Percentiles rank a stretch among this genome's conserved stretches.
Evolutionary conservation across 2,113 vertebrate species (phyloP).

Genomic region (human (Homo sapiens)): DNA sequence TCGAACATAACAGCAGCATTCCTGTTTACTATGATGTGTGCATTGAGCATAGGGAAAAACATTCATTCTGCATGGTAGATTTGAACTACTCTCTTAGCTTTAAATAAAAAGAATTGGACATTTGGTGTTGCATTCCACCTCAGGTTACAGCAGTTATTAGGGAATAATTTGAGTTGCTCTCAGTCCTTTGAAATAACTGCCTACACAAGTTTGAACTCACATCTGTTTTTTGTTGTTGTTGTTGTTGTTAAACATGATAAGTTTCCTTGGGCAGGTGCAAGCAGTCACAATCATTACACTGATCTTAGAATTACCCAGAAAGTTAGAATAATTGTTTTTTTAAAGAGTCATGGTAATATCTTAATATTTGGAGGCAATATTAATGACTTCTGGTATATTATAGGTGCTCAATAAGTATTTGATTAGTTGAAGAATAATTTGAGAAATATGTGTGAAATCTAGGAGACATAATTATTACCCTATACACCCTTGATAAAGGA

Average conservation of each 20-base stretch:
- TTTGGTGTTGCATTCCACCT: not conserved
- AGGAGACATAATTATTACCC: not conserved
- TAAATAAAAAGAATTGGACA: not conserved
- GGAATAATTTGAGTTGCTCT: not conserved
- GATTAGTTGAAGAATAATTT: not conserved
- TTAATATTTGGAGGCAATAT: not conserved
- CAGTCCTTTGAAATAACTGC: not conserved
- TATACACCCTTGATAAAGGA: not conserved
- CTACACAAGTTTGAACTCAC: not conserved
- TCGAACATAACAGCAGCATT: not conserved
- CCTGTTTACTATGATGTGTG: not conserved
- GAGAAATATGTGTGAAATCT: not conserved
- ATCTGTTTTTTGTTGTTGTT: not conserved
- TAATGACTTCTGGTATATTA: not conserved
- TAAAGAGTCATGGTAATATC: not conserved
- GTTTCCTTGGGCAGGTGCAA: not conserved
- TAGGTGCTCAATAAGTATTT: not conserved
- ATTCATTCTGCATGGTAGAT: not conserved
- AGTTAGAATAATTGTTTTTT: not conserved
- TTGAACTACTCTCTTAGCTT: not conserved
- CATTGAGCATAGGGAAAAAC: not conserved
- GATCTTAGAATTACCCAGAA: not conserved
- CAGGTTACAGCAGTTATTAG: not conserved
- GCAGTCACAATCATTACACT: not conserved
- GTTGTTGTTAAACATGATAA: not conserved